phyloP scores from a whole-genome alignment of 2,113 vertebrate genomes.

The Junco hyemalis region DNA sequence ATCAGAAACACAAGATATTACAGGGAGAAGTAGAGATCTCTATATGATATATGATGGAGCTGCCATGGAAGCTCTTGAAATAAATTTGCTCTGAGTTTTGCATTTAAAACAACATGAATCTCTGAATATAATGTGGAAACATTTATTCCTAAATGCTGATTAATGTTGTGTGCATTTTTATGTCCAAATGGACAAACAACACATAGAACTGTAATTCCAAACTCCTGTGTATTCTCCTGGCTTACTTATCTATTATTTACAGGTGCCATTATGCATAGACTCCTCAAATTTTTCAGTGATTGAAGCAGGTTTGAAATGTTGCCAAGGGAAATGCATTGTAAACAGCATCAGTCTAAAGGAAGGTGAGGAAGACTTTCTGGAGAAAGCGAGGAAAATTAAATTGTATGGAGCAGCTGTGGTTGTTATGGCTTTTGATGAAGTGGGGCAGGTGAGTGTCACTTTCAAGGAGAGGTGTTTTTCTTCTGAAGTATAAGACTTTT shows the following conservation, averaged over 20 bases:
- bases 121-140: neutral
- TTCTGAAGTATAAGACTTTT: neutral
- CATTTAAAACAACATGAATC: neutral
- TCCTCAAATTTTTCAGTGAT: constrained; percentile 96
- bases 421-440: constrained; percentile 97
- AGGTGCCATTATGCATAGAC: constrained; percentile 97
- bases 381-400: constrained; percentile 82
- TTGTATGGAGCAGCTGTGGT: constrained; percentile 92
- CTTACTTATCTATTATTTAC: neutral
- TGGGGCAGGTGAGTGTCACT: constrained; percentile 84
- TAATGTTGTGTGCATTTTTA: neutral
- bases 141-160: neutral
- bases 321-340: constrained; percentile 95
- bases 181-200: neutral
- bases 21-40: neutral
- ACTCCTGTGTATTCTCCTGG: neutral
- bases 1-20: neutral
- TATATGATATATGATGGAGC: neutral
- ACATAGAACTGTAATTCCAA: neutral
- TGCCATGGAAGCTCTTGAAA: neutral
- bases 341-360: constrained; percentile 98
- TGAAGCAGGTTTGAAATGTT: constrained; percentile 93
- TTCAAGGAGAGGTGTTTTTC: neutral
- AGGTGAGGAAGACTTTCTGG: constrained; percentile 89
- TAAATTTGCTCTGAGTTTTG: neutral